Evolutionary conservation across 2,797 vertebrate species (phyloP).

Genomic region (Eurystomus glaucurus): DNA sequence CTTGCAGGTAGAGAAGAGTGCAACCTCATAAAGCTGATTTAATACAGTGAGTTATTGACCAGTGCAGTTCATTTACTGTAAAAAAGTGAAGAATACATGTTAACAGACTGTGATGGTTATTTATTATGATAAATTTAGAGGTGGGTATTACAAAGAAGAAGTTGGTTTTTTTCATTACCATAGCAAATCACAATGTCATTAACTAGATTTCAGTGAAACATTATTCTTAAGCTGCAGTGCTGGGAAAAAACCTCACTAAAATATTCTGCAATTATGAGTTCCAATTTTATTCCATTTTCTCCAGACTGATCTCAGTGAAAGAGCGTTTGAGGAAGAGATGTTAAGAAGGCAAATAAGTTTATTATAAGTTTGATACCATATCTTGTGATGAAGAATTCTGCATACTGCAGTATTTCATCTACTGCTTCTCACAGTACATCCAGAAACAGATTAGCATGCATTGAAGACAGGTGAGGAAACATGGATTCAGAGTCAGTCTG

Average conservation of each 20-base stretch:
- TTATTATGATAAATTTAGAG: not conserved
- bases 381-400: not conserved
- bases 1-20: not conserved
- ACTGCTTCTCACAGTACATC: not conserved
- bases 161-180: not conserved
- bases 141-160: not conserved
- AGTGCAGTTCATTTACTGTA: not conserved
- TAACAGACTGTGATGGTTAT: not conserved
- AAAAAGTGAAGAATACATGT: conserved; percentile 28
- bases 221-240: not conserved
- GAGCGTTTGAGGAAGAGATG: not conserved
- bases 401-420: not conserved
- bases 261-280: not conserved
- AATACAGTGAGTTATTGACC: not conserved
- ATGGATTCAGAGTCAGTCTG: not conserved
- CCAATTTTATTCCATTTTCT: not conserved
- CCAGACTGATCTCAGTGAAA: not conserved
- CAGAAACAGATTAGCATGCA: not conserved
- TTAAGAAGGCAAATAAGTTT: not conserved
- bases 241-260: not conserved
- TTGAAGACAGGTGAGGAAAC: not conserved
- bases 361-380: not conserved
- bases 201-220: not conserved
- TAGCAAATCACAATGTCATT: not conserved
- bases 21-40: not conserved